These are phyloP conservation scores for Polypedilum pembai DNA, from an alignment of 1,140 invertebrate genomes.

Conservation along the genomic window DNA sequence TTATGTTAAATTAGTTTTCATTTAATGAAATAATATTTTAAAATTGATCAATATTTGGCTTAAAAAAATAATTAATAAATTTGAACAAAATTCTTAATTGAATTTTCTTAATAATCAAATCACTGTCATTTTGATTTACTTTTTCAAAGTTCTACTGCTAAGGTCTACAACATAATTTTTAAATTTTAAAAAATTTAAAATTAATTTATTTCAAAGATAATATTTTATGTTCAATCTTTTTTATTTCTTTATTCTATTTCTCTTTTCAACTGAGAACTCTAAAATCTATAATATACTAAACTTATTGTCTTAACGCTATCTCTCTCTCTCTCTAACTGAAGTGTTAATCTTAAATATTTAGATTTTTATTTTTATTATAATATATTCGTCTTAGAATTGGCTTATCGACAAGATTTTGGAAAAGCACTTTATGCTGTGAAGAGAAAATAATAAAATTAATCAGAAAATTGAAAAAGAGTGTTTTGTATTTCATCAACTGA, in stretches of 20 bases:
- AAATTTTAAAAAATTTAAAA: too few species aligned
- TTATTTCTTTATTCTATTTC: not conserved
- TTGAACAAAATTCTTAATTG: too few species aligned
- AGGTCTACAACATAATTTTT: too few species aligned
- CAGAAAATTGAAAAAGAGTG: not conserved
- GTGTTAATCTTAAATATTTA: not conserved
- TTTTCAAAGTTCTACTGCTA: too few species aligned
- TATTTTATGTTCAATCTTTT: not conserved
- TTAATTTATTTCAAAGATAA: too few species aligned
- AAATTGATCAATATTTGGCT: too few species aligned
- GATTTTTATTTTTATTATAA: not conserved
- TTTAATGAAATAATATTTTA: too few species aligned
- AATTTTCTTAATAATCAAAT: too few species aligned
- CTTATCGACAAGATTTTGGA: constrained; percentile 16
- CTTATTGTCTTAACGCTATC: not conserved
- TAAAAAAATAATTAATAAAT: too few species aligned
- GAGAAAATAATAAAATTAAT: not conserved
- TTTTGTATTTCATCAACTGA: not conserved
- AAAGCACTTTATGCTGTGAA: not conserved
- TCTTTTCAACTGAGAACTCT: not conserved
- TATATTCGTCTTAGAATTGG: constrained; percentile 9
- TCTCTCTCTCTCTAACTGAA: not conserved
- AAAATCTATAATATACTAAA: not conserved
- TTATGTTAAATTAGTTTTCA: too few species aligned
- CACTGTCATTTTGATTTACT: too few species aligned